Conservation (phyloP, 2,888 invertebrate genomes). For the Galeopsomyia nigrocyanea region DNA sequence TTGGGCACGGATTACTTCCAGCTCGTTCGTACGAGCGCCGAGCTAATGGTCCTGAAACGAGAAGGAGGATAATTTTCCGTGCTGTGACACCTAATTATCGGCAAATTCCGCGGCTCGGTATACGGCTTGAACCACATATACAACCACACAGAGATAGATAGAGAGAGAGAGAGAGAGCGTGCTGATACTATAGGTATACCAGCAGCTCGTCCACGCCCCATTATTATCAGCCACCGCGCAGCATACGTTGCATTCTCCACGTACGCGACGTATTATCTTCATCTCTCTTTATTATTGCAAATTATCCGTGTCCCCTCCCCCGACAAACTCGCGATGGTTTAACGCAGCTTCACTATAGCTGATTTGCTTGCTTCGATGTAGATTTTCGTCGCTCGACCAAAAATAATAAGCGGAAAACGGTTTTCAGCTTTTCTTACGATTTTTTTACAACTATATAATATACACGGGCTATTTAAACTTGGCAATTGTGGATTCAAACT, state of each 20-base stretch:
- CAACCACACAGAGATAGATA: background rate
- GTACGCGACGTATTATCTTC: background rate
- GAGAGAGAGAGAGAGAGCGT: background rate
- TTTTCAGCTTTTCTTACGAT: too few species aligned
- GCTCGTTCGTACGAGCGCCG: too few species aligned
- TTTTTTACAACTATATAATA: too few species aligned
- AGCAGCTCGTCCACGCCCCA: background rate
- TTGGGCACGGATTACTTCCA: too few species aligned
- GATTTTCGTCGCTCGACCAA: background rate
- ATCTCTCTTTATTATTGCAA: conserved; percentile 16
- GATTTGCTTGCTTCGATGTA: background rate
- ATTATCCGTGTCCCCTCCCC: background rate
- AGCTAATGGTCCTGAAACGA: background rate
- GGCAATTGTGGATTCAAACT: background rate
- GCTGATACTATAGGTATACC: background rate
- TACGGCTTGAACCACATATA: too few species aligned
- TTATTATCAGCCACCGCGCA: conserved; percentile 14
- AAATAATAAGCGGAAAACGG: too few species aligned
- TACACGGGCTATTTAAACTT: conserved; percentile 1
- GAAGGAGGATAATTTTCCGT: conserved; percentile 56
- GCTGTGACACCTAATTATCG: conserved; percentile 61
- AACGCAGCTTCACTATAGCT: too few species aligned
- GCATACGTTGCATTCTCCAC: conserved; percentile 7
- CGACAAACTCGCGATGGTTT: background rate
- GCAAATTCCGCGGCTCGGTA: conserved; percentile 52